Evolutionary conservation across 2,888 invertebrate species (phyloP).

Genomic region (Ethmia dodecea): DNA sequence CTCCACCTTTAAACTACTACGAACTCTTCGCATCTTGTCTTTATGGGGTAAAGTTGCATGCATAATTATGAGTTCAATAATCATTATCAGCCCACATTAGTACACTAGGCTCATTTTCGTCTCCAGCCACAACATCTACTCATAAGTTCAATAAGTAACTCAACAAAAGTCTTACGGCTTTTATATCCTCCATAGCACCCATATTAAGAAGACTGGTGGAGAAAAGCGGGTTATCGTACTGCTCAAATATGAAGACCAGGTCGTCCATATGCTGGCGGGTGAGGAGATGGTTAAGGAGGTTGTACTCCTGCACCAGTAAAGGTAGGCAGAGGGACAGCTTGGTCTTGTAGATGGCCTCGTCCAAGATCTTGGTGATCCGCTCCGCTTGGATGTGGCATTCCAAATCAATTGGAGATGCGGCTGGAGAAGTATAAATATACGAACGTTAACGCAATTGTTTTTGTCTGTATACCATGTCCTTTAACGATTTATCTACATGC

Average conservation of each 20-base stretch:
- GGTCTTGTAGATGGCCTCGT: constrained; percentile 65
- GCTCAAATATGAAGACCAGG: constrained; percentile 59
- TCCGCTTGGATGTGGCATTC: constrained; percentile 73
- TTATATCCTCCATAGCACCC: constrained; percentile 58
- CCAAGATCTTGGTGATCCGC: constrained; percentile 70
- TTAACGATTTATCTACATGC: too few relatives aligned
- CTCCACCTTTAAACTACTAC: too few relatives aligned
- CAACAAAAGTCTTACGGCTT: constrained; percentile 53
- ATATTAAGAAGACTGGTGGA: constrained; percentile 54
- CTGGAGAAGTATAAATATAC: constrained; percentile 28
- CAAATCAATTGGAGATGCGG: constrained; percentile 63
- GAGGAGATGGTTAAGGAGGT: constrained; percentile 39
- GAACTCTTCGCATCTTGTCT: too few relatives aligned
- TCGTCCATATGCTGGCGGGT: constrained; percentile 55
- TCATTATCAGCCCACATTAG: too few relatives aligned
- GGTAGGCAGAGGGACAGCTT: constrained; percentile 61
- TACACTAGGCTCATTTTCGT: too few relatives aligned
- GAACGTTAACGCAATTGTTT: too few relatives aligned
- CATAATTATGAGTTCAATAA: too few relatives aligned
- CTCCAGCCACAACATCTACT: too few relatives aligned
- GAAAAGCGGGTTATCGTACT: constrained; percentile 59
- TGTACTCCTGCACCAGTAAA: constrained; percentile 52
- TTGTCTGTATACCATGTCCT: too few relatives aligned
- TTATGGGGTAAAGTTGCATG: too few relatives aligned
- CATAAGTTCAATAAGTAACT: too few relatives aligned